These are phyloP conservation scores for Xenentodon cancila DNA, from an alignment of 2,797 vertebrate genomes.

Conservation along the genomic window DNA sequence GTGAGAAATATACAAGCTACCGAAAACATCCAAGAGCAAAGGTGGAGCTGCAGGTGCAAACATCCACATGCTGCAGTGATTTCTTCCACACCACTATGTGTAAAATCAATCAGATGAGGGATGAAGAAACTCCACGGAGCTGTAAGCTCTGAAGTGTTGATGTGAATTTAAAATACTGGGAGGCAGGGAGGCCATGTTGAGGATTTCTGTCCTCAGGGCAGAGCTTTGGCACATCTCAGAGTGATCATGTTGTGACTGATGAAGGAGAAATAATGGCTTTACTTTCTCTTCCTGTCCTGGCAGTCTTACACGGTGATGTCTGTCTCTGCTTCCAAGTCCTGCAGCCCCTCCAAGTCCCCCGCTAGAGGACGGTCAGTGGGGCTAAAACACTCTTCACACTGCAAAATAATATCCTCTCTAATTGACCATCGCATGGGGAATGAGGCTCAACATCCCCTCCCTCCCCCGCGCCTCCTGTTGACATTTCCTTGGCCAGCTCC, in stretches of 20 bases:
- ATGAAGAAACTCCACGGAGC: conserved; percentile 29
- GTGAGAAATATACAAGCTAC: no score
- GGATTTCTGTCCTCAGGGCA: conserved; percentile 45
- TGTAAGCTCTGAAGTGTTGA: conserved; percentile 45
- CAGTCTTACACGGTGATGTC: conserved; percentile 28
- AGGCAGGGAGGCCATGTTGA: conserved; percentile 51
- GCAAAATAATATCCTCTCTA: conserved; percentile 70
- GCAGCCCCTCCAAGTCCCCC: conserved; percentile 20
- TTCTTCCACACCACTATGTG: conserved; percentile 36
- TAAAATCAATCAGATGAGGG: conserved; percentile 52
- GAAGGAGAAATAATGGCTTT: conserved; percentile 70
- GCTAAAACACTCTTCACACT: conserved; percentile 68
- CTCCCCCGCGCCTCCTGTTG: conserved; percentile 50
- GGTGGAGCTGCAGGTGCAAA: conserved; percentile 8
- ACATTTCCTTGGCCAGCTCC: conserved; percentile 60
- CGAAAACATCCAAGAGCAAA: conserved; percentile 8
- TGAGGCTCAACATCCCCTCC: conserved; percentile 25
- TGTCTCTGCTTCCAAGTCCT: conserved; percentile 34
- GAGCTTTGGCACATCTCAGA: conserved; percentile 54
- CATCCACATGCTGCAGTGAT: conserved; percentile 16
- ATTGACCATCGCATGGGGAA: conserved; percentile 67
- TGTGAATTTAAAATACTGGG: conserved; percentile 60
- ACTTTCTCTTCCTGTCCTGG: conserved; percentile 66
- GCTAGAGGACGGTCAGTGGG: conserved; percentile 43
- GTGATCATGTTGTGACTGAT: conserved; percentile 64